Percentiles rank a stretch among this genome's conserved stretches.
Conservation (phyloP, 2,113 vertebrate species). For the Scartelaos histophorus region DNA sequence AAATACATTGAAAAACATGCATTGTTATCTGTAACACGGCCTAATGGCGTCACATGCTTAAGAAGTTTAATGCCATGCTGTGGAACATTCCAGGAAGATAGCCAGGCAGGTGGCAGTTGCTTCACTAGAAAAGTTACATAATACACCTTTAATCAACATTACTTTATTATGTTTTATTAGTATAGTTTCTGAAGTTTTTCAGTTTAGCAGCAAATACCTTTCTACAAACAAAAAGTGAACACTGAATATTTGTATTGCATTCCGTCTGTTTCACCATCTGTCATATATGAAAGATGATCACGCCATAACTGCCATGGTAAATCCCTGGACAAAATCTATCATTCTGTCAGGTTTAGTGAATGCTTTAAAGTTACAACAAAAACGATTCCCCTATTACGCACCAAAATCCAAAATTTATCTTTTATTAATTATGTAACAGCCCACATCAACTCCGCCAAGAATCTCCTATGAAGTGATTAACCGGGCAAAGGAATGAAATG, state of each 20-base stretch:
- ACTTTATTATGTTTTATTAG: too few relatives aligned
- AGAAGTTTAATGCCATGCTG: too few relatives aligned
- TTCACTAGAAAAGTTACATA: neutral
- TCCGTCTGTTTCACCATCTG: neutral
- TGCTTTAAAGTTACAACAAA: neutral
- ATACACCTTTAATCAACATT: too few relatives aligned
- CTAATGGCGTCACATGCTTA: too few relatives aligned
- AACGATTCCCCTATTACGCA: neutral
- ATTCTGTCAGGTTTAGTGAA: neutral
- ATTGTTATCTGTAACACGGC: neutral
- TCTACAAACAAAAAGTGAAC: neutral
- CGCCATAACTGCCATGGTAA: neutral
- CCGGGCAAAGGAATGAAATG: slow-evolving; percentile 6
- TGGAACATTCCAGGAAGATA: neutral
- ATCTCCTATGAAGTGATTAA: slow-evolving; percentile 2
- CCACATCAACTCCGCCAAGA: slow-evolving; percentile 18
- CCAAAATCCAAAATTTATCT: slow-evolving; percentile 6
- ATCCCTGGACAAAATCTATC: neutral
- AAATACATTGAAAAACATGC: neutral
- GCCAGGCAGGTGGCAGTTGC: neutral
- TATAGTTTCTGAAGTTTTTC: neutral
- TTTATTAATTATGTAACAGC: slow-evolving; percentile 9
- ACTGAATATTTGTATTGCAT: neutral
- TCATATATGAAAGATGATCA: neutral
- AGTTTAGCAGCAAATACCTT: neutral